phyloP scores from a whole-genome alignment of 2,113 vertebrate species.

The Rafetus swinhoei region DNA sequence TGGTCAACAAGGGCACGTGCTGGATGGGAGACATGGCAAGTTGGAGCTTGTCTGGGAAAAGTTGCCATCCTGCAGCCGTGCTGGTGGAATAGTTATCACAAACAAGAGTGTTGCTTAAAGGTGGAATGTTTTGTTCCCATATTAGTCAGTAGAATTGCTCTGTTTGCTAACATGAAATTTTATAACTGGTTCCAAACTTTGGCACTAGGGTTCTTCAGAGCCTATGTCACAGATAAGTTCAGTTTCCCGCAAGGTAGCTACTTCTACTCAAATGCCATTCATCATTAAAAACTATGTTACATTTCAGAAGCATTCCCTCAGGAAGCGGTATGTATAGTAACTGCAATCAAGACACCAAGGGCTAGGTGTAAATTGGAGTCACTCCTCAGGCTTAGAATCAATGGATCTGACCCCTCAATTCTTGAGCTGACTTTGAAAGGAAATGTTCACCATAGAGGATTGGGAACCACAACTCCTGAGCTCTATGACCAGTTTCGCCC shows the following conservation, averaged over 20 bases:
- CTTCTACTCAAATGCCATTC: fast-evolving
- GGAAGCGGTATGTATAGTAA: fast-evolving
- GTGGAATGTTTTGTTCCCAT: neutral
- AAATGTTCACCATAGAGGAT: neutral
- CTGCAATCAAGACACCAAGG: fast-evolving
- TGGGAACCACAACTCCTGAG: neutral
- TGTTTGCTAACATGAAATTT: neutral
- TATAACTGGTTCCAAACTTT: neutral
- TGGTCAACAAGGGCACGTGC: neutral
- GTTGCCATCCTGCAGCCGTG: constrained; percentile 14
- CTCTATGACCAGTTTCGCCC: neutral
- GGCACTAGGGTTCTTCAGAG: neutral
- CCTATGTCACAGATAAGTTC: neutral
- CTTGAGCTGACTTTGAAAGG: neutral
- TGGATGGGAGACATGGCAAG: neutral
- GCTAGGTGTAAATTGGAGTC: neutral
- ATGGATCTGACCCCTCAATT: neutral
- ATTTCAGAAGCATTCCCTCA: fast-evolving
- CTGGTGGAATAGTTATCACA: constrained; percentile 11
- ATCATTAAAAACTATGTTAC: neutral
- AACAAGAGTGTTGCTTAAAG: neutral
- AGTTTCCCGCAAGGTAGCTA: neutral
- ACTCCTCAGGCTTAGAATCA: neutral
- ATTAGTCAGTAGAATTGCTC: neutral
- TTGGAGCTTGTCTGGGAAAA: neutral